A percentile compares a stretch with the other conserved stretches of the same genome.
Conservation (phyloP, 2,888 invertebrate species). For the Euzophera pinguis region DNA sequence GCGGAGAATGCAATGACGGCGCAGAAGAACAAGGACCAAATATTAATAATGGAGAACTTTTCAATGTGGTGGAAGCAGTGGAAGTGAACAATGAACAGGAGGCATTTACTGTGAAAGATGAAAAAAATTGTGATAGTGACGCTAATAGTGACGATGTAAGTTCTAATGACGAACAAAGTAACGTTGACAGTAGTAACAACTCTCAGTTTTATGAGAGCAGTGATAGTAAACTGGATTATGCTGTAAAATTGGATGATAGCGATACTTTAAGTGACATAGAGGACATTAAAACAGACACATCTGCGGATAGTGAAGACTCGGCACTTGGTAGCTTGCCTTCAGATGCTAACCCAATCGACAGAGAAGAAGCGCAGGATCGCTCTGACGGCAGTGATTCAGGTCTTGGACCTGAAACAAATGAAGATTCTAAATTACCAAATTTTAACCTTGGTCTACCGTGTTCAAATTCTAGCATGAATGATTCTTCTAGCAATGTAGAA, state of each 20-base stretch:
- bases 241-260: constrained; percentile 72
- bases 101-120: constrained; percentile 46
- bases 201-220: constrained; percentile 77
- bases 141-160: constrained; percentile 64
- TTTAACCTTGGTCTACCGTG: constrained; percentile 57
- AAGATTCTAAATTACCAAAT: constrained; percentile 70
- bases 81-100: constrained; percentile 38
- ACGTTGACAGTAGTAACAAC: constrained; percentile 55
- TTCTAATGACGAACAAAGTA: constrained; percentile 64
- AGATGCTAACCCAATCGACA: constrained; percentile 60
- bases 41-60: constrained; percentile 27
- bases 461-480: constrained; percentile 38
- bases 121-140: constrained; percentile 65
- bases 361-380: constrained; percentile 82
- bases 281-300: constrained; percentile 74
- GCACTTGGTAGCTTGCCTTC: constrained; percentile 81
- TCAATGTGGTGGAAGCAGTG: constrained; percentile 18
- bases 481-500: constrained; percentile 16
- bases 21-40: constrained; percentile 25
- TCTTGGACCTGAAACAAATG: constrained; percentile 86
- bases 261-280: constrained; percentile 76
- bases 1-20: constrained; percentile 22
- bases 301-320: constrained; percentile 81
- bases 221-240: constrained; percentile 73
- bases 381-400: constrained; percentile 93